phyloP scores from a whole-genome alignment of 2,888 invertebrate species.

The Octodonta nipae region DNA sequence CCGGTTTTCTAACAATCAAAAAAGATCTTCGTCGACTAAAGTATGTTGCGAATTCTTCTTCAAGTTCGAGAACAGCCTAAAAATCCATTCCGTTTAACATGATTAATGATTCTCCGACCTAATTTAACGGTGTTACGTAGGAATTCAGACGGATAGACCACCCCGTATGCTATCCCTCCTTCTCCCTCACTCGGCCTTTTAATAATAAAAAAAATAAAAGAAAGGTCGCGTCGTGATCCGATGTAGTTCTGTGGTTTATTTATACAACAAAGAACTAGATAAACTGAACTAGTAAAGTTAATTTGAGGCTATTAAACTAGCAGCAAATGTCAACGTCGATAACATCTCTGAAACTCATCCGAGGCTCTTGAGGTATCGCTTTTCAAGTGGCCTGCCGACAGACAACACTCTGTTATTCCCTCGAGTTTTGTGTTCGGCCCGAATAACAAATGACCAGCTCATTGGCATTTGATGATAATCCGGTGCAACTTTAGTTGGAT shows the following conservation, averaged over 20 bases:
- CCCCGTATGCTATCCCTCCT: neutral
- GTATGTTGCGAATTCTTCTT: no score
- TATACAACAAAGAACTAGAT: constrained; percentile 20
- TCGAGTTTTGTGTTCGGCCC: constrained; percentile 21
- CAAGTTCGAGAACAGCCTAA: no score
- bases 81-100: no score
- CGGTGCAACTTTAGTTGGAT: constrained; percentile 26
- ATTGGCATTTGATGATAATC: constrained; percentile 29
- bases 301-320: constrained; percentile 30
- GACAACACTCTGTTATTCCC: no score
- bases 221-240: constrained; percentile 3
- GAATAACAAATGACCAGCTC: constrained; percentile 29
- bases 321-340: constrained; percentile 27
- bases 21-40: no score
- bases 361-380: constrained; percentile 17
- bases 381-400: constrained; percentile 20
- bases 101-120: no score
- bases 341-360: constrained; percentile 9
- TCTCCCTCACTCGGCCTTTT: no score
- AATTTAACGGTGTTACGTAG: constrained; percentile 1
- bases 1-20: no score
- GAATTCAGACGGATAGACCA: constrained; percentile 1
- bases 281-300: constrained; percentile 29
- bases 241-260: constrained; percentile 15
- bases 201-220: no score